phyloP scores from a whole-genome alignment of 1,140 invertebrate species.

The Drosophila elegans region DNA sequence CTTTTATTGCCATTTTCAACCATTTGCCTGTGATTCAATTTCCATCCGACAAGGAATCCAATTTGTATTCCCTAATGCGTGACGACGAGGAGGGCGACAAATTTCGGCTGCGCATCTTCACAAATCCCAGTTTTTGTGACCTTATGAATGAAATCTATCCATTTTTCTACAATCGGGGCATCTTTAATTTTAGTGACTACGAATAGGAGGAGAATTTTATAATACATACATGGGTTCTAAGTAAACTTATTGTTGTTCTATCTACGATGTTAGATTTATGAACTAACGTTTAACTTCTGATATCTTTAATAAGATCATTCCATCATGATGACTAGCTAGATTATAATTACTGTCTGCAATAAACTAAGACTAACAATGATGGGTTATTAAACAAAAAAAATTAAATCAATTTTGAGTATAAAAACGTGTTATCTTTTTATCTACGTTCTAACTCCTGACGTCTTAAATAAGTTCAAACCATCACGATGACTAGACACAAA shows the following conservation, averaged over 20 bases:
- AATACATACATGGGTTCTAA: neutral
- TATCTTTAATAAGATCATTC: neutral
- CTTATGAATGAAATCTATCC: conserved; percentile 51
- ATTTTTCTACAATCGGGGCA: conserved; percentile 45
- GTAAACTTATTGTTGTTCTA: too few relatives aligned
- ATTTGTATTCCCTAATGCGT: conserved; percentile 22
- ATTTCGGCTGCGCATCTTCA: conserved; percentile 22
- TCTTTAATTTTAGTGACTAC: conserved; percentile 43
- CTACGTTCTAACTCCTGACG: neutral
- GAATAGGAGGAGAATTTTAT: neutral
- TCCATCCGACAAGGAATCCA: conserved; percentile 42
- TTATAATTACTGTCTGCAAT: too few relatives aligned
- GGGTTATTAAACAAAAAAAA: too few relatives aligned
- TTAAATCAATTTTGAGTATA: neutral
- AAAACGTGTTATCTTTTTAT: too few relatives aligned
- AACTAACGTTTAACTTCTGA: too few relatives aligned
- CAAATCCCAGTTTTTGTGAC: conserved; percentile 28
- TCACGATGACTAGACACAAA: conserved; percentile 16
- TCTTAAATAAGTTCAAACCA: too few relatives aligned
- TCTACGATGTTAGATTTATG: too few relatives aligned
- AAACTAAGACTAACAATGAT: too few relatives aligned
- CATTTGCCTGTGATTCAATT: conserved; percentile 47
- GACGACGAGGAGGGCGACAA: conserved; percentile 44
- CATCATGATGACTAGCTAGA: neutral
- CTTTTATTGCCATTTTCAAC: conserved; percentile 47